These are phyloP conservation scores for Fragariocoptes setiger DNA, from an alignment of 1,140 invertebrate genomes.

Conservation along the genomic window DNA sequence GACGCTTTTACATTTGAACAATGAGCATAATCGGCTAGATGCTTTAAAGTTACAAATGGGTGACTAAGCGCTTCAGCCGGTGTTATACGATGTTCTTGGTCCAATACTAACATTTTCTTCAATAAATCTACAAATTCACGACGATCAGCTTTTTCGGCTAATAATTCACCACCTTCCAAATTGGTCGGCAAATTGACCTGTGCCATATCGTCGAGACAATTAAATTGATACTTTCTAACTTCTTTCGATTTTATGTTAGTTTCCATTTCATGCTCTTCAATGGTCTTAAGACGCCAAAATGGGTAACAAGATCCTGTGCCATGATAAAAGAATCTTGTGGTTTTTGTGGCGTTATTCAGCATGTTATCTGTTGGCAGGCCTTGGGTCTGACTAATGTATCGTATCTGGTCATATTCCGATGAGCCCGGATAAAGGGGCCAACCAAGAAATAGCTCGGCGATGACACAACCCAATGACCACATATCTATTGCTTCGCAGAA, in stretches of 20 bases:
- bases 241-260: conserved; percentile 96
- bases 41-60: conserved; percentile 62
- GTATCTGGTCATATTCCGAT: conserved; percentile 97
- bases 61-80: conserved; percentile 81
- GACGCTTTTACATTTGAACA: conserved; percentile 51
- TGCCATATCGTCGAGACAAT: conserved; percentile 93
- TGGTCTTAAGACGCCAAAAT: conserved; percentile 83
- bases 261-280: conserved; percentile 89
- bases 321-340: conserved; percentile 88
- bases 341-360: conserved; percentile 94
- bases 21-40: conserved; percentile 79
- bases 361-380: conserved; percentile 88
- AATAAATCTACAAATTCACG: conserved; percentile 83
- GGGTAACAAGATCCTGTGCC: conserved; percentile 85
- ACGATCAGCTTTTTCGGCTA: conserved; percentile 79
- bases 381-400: conserved; percentile 64
- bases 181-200: conserved; percentile 87
- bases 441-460: conserved; percentile 90
- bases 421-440: conserved; percentile 98
- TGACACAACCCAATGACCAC: conserved; percentile 98
- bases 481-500: conserved; percentile 99
- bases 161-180: conserved; percentile 64
- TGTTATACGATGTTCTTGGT: conserved; percentile 75
- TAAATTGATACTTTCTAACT: conserved; percentile 96
- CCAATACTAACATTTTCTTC: conserved; percentile 87